phyloP scores from a whole-genome alignment of 2,113 vertebrate species.

The zebrafish (Danio rerio) region GRCz12tu NC_133176.1:36193001-36193500 shows the following conservation, averaged over 20 bases:
- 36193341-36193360: background rate
- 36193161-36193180: constrained; percentile 45
- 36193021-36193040: constrained; percentile 33
- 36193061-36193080: constrained; percentile 50
- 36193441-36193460: too few relatives aligned
- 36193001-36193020: constrained; percentile 31
- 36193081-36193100: constrained; percentile 58
- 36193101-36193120: constrained; percentile 57
- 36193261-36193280: constrained; percentile 31
- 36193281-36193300: background rate
- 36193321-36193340: background rate
- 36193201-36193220: constrained; percentile 43
- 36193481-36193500: too few relatives aligned
- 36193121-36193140: constrained; percentile 50
- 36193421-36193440: too few relatives aligned
- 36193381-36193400: too few relatives aligned
- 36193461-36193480: too few relatives aligned
- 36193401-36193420: too few relatives aligned
- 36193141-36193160: constrained; percentile 48
- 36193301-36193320: background rate
- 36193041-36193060: constrained; percentile 40
- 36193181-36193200: constrained; percentile 12
- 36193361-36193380: background rate
- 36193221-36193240: constrained; percentile 42
- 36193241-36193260: constrained; percentile 28